Evolutionary conservation across 2,113 vertebrate species (phyloP).

Genomic region (Columbina picui): DNA sequence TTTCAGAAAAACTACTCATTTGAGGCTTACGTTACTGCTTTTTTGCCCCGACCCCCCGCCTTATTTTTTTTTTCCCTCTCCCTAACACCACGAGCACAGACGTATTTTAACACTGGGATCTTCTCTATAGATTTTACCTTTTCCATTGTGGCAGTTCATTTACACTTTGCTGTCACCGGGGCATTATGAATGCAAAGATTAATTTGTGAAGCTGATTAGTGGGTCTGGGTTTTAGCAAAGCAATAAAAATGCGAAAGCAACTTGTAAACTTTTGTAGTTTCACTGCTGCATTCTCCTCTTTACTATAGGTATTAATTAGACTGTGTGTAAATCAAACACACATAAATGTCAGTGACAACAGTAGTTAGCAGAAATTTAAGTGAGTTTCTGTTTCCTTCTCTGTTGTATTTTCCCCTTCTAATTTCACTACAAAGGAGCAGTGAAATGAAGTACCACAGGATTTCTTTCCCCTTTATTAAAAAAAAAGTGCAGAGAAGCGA

Average conservation of each 20-base stretch:
- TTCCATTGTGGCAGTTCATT: not conserved
- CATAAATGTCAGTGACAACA: not conserved
- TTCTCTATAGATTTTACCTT: not conserved
- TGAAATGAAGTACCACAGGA: not conserved
- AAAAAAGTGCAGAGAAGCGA: not conserved
- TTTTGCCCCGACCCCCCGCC: too few species aligned
- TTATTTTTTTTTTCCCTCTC: too few species aligned
- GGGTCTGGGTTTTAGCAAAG: not conserved
- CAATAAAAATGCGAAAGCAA: conserved; percentile 1
- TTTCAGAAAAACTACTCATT: not conserved
- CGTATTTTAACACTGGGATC: not conserved
- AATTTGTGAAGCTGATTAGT: not conserved
- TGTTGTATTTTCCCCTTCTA: not conserved
- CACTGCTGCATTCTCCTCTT: not conserved
- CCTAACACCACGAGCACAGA: not conserved
- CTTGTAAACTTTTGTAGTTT: conserved; percentile 41
- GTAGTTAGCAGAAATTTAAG: not conserved
- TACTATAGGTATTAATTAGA: conserved; percentile 10
- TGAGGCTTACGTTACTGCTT: not conserved
- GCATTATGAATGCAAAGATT: not conserved
- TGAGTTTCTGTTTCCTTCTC: not conserved
- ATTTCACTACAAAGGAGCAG: not conserved
- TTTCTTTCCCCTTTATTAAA: not conserved
- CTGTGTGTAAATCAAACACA: conserved; percentile 3
- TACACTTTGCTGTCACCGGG: not conserved